Evolutionary conservation across 2,797 vertebrate species (phyloP).

Genomic region (Darevskia nairensis): DNA sequence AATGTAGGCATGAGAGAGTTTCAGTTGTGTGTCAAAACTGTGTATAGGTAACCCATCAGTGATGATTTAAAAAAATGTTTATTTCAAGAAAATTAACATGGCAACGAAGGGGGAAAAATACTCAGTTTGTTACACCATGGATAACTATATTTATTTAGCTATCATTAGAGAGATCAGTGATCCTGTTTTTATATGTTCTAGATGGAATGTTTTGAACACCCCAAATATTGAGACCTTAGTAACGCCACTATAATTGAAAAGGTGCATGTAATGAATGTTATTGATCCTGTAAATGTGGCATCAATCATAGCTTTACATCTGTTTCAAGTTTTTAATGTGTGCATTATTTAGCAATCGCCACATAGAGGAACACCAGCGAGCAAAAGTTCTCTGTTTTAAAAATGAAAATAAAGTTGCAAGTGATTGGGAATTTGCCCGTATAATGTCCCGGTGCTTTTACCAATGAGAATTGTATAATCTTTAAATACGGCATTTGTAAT

Average conservation of each 20-base stretch:
- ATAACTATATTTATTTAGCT: background rate
- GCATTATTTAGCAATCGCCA: background rate
- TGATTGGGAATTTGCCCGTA: background rate
- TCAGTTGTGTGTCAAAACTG: background rate
- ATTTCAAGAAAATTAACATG: background rate
- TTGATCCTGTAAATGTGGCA: background rate
- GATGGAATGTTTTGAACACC: background rate
- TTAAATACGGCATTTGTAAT: background rate
- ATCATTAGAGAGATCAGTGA: background rate
- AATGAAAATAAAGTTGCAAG: conserved; percentile 4
- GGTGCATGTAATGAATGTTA: background rate
- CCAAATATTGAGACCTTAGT: background rate
- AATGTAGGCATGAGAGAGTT: background rate
- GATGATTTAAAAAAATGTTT: background rate
- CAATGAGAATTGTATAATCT: background rate
- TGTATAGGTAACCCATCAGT: background rate
- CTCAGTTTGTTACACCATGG: background rate
- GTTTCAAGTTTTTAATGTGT: conserved; percentile 2
- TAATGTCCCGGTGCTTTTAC: background rate
- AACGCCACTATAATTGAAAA: background rate
- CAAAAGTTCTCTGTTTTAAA: background rate
- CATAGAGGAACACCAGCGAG: background rate
- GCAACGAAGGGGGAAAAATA: background rate
- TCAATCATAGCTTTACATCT: background rate
- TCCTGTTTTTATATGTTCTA: conserved; percentile 7